A percentile compares a stretch with the other conserved stretches of the same genome.
These are phyloP conservation scores for Buceros bicornis DNA, from an alignment of 2,797 vertebrate species.

Conservation along the genomic window DNA sequence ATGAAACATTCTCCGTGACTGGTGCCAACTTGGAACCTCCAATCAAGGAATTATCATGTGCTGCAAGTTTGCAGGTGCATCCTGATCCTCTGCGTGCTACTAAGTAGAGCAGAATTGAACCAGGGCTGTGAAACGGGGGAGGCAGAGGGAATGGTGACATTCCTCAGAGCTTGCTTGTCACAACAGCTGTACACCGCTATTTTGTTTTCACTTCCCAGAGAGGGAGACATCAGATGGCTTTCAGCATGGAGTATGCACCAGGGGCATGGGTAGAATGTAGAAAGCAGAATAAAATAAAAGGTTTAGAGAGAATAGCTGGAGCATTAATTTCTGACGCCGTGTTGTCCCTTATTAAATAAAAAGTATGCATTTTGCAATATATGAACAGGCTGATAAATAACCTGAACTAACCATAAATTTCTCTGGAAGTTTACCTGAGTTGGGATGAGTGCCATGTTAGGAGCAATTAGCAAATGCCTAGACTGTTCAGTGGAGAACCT, in stretches of 20 bases:
- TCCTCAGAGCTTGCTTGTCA: too few species aligned
- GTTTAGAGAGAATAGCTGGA: not conserved
- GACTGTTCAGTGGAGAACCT: not conserved
- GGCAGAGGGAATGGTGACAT: not conserved
- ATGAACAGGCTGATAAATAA: not conserved
- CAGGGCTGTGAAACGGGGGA: accelerated
- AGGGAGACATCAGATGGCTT: not conserved
- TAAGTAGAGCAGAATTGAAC: not conserved
- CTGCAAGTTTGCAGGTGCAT: constrained; percentile 34
- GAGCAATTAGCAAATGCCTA: not conserved
- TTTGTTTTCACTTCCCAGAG: not conserved
- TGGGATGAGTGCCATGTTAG: not conserved
- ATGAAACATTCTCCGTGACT: not conserved
- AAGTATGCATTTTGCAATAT: not conserved
- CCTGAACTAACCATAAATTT: not conserved
- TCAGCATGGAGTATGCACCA: not conserved
- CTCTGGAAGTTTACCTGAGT: not conserved
- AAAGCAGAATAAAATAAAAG: not conserved
- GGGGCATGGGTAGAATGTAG: not conserved
- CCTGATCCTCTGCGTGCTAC: not conserved
- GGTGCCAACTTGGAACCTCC: constrained; percentile 11
- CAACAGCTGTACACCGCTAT: accelerated
- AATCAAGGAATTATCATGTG: not conserved
- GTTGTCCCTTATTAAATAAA: not conserved
- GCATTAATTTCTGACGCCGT: not conserved